phyloP scores from a whole-genome alignment of 2,113 vertebrate genomes.

The Phocoena sinus region DNA sequence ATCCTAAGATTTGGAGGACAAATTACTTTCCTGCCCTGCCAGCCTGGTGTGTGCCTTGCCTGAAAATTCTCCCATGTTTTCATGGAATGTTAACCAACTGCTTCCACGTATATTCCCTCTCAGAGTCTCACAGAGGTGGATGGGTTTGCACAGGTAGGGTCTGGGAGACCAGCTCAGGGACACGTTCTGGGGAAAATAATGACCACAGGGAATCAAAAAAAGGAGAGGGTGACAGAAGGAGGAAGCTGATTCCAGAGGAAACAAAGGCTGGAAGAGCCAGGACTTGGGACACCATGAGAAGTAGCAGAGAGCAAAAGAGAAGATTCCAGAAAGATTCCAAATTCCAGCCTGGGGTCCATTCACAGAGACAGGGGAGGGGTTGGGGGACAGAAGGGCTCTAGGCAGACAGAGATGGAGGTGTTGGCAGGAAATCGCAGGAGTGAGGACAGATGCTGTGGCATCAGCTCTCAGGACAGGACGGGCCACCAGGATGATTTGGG shows the following conservation, averaged over 20 bases:
- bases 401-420: not conserved
- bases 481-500: not conserved
- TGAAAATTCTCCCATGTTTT: rapidly evolving
- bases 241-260: no score
- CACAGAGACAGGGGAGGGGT: rapidly evolving
- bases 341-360: not conserved
- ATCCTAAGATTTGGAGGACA: not conserved
- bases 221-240: rapidly evolving
- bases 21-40: rapidly evolving
- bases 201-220: not conserved
- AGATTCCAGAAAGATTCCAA: not conserved
- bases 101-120: rapidly evolving
- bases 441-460: not conserved
- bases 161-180: not conserved
- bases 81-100: rapidly evolving
- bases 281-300: not conserved
- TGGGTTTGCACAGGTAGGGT: rapidly evolving
- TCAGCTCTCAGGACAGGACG: not conserved
- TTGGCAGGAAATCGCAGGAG: not conserved
- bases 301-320: not conserved
- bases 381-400: not conserved
- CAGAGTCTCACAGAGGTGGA: rapidly evolving
- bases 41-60: rapidly evolving
- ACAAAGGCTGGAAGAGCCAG: not conserved
- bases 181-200: no score